Evolutionary conservation across 2,113 vertebrate genomes (phyloP).

Genomic region (Chaetodon auriga): DNA sequence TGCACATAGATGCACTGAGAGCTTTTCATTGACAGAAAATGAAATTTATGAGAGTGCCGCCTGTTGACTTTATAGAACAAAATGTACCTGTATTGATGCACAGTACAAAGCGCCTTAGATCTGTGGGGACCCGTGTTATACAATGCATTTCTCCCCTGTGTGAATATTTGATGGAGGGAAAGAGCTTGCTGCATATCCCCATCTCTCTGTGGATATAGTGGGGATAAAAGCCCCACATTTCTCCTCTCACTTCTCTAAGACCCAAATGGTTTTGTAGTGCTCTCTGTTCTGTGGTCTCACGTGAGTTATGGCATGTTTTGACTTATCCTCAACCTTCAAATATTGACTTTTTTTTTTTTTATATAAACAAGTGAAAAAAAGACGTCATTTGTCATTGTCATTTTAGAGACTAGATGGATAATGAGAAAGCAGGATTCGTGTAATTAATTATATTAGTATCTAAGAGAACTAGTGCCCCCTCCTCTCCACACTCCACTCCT

Average conservation of each 20-base stretch:
- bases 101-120: conserved; percentile 52
- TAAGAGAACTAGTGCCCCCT: conserved; percentile 31
- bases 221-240: conserved; percentile 71
- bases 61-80: conserved; percentile 53
- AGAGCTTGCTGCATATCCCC: conserved; percentile 59
- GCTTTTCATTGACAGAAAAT: conserved; percentile 35
- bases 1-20: background rate
- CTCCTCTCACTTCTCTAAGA: conserved; percentile 57
- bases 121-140: conserved; percentile 47
- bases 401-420: conserved; percentile 11
- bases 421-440: conserved; percentile 58
- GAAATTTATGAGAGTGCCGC: conserved; percentile 1
- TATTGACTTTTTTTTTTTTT: conserved; percentile 35
- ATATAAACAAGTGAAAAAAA: conserved; percentile 6
- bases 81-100: conserved; percentile 58
- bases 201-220: conserved; percentile 58
- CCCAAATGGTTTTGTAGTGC: conserved; percentile 61
- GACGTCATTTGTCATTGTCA: conserved; percentile 20
- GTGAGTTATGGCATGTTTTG: conserved; percentile 28
- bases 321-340: conserved; percentile 38
- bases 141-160: conserved; percentile 57
- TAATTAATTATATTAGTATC: conserved; percentile 71
- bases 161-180: conserved; percentile 79
- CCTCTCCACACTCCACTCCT: conserved; percentile 7
- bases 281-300: conserved; percentile 42